A percentile compares a stretch with the other conserved stretches of the same genome.
Evolutionary conservation across 2,113 vertebrate species (phyloP).

Genomic region (Pseudois nayaur): DNA sequence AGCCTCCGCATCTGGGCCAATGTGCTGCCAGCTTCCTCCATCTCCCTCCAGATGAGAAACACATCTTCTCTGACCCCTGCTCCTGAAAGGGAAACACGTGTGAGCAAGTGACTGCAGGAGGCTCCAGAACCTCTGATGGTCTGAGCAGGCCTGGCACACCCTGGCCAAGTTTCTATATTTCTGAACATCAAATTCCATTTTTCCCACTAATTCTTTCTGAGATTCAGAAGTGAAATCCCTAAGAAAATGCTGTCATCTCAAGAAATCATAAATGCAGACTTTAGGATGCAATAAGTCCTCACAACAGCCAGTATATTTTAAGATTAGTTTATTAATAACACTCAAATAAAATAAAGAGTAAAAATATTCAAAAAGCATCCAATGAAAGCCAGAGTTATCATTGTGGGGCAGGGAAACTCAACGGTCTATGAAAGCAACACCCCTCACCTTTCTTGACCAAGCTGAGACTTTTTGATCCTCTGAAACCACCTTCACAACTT

Average conservation of each 20-base stretch:
- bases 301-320: background rate
- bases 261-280: background rate
- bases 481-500: background rate
- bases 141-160: background rate
- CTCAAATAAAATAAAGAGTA: background rate
- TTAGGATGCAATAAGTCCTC: background rate
- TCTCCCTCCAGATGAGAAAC: conserved; percentile 84
- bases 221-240: background rate
- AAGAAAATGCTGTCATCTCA: background rate
- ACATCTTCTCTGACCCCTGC: conserved; percentile 84
- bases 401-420: background rate
- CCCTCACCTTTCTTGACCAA: background rate
- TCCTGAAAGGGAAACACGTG: conserved; percentile 58
- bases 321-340: background rate
- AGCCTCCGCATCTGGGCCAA: conserved; percentile 77
- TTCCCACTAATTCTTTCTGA: background rate
- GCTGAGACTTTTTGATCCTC: background rate
- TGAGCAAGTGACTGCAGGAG: background rate
- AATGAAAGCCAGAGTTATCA: background rate
- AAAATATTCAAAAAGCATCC: background rate
- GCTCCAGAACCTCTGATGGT: background rate
- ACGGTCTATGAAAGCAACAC: background rate
- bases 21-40: conserved; percentile 81
- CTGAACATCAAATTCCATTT: background rate
- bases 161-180: background rate